Base-by-base conservation (phyloP, 2,797 vertebrate genomes). In the Brachyrhaphis roseni region DNA sequence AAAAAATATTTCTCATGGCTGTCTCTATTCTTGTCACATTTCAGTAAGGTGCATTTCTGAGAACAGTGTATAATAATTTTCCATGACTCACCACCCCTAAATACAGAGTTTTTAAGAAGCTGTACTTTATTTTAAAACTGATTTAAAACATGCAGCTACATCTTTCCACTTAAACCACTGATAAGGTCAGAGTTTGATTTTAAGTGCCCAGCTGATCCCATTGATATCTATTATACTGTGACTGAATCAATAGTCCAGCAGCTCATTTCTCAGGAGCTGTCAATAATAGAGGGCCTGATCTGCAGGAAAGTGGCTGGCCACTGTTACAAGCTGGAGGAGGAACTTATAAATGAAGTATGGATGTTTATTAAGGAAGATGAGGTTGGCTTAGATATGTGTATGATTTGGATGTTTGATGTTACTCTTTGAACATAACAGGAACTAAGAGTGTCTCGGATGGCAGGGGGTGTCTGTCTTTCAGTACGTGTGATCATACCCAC, bases 191-290 rank as follows among this genome's bases (percentile, higher is more conserved):
- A 88, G 79, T 89, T 78, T 76, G 77, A 83, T 81, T 86, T 85
- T 76, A 88, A 84, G 75, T 70, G 28, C 88, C 86, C 86, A 82
- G 81, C 77, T 18, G 78, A 88, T 89, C 84, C 86, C 88, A 89
- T 93, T 91, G 81, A 88, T 91, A 94, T 90, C 92, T 85, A 90
- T 92, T 93, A 91, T 80, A 55, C 76, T 77, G 76, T 79, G 76
- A 88, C 28, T 39, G 87, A 90, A 93, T 94, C 93, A 73, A 94
- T 93, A 88, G 80, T 81, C 86, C 87, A 90, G 91, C 81, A 86
- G 86, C 85, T 91, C 92, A 93, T 94, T 84, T 79, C 89, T 94
- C 92, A 85, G 55, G 55, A 57, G 62, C 76, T 91, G 91, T 92
- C 91, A 90, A 76, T 78, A 71, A 51, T 15, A 85, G 84, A 86